Evolutionary conservation across 2,797 vertebrate species (phyloP).

Genomic region (Pristis pectinata): DNA sequence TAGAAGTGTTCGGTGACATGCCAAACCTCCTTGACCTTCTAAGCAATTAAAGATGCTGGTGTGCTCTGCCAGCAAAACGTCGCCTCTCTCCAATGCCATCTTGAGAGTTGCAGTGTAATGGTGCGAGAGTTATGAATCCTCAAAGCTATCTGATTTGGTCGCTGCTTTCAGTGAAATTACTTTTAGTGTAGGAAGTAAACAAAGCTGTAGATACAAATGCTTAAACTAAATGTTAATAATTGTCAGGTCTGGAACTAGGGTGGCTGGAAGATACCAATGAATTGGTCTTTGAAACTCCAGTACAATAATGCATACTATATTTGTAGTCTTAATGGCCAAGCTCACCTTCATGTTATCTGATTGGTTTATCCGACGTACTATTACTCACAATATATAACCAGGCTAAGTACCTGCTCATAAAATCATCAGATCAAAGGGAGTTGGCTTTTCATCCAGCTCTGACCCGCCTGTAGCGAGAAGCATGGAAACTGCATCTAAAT

Average conservation of each 20-base stretch:
- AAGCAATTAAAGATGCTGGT: too few species aligned
- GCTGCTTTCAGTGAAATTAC: background rate
- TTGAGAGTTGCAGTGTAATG: background rate
- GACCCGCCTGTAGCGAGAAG: background rate
- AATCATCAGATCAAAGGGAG: background rate
- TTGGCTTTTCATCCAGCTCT: background rate
- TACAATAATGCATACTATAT: background rate
- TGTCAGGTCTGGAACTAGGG: background rate
- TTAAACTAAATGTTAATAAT: background rate
- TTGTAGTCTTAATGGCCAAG: background rate
- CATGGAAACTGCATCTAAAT: background rate
- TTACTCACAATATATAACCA: background rate
- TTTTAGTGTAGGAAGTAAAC: background rate
- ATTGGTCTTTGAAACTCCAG: too few species aligned
- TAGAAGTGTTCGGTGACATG: too few species aligned
- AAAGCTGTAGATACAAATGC: background rate
- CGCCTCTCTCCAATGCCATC: too few species aligned
- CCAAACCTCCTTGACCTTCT: too few species aligned
- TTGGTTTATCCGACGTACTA: background rate
- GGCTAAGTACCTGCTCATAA: background rate
- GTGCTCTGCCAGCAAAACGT: too few species aligned
- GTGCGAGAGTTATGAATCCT: background rate
- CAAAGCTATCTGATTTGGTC: background rate
- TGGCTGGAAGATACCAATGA: too few species aligned
- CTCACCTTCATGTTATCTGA: background rate